Percentiles rank a stretch among this genome's conserved stretches.
Conservation (phyloP, 2,797 vertebrate species). For the Lophura swinhoii region DNA sequence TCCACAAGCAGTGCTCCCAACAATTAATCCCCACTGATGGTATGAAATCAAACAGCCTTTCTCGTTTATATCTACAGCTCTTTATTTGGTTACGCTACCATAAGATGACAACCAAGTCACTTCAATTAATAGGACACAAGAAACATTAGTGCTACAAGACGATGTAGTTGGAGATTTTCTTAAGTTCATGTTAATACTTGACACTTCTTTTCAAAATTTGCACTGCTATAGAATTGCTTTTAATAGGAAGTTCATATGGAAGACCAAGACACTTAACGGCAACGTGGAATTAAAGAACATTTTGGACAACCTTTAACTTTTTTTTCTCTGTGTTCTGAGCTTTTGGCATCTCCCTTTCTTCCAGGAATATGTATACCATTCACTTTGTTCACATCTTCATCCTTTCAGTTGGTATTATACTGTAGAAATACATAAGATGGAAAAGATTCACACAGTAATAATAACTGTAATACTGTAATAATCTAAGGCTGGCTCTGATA, state of each 20-base stretch:
- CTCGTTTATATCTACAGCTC: background rate
- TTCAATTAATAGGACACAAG: background rate
- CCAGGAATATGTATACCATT: fast-evolving
- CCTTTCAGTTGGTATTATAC: background rate
- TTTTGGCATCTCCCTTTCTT: background rate
- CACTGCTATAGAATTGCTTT: background rate
- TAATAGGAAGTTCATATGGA: background rate
- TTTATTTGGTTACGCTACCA: background rate
- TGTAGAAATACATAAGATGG: background rate
- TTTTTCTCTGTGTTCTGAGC: background rate
- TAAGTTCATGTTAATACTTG: background rate
- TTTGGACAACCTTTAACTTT: background rate
- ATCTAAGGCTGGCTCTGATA: background rate
- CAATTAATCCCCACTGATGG: background rate
- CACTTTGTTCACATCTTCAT: background rate
- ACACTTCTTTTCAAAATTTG: background rate
- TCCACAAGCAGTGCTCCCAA: background rate
- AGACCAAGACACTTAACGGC: background rate
- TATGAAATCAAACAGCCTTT: background rate
- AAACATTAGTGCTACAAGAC: background rate
- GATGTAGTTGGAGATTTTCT: background rate
- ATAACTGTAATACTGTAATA: background rate
- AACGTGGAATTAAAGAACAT: background rate
- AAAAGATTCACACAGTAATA: background rate
- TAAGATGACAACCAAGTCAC: background rate